Conservation (phyloP, 2,888 invertebrate genomes). For the Zonitis immaculata region DNA sequence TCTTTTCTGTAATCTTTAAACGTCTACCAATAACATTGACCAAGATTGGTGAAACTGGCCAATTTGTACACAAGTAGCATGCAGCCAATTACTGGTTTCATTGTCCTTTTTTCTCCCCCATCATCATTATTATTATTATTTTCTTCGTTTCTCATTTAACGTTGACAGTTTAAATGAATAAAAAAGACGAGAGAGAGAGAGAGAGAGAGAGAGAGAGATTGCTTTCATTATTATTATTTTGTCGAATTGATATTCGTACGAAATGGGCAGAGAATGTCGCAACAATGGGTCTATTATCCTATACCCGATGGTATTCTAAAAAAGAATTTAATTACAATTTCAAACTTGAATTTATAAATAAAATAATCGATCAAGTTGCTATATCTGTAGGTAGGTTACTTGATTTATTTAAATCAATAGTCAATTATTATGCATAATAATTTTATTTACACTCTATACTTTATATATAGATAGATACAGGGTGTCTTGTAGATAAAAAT, state of each 20-base stretch:
- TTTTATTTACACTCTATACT: too few relatives aligned
- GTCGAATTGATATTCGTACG: conserved; percentile 41
- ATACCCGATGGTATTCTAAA: conserved; percentile 42
- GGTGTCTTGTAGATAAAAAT: too few relatives aligned
- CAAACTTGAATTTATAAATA: too few relatives aligned
- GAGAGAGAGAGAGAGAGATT: too few relatives aligned
- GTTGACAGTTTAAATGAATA: background rate
- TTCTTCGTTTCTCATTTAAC: background rate
- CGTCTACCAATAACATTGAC: conserved; percentile 22
- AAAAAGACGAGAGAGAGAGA: too few relatives aligned
- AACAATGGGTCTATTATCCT: conserved; percentile 48
- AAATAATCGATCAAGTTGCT: too few relatives aligned
- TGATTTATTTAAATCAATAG: too few relatives aligned
- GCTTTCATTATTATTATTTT: too few relatives aligned
- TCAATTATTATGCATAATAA: too few relatives aligned
- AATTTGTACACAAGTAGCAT: conserved; percentile 35
- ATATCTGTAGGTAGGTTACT: too few relatives aligned
- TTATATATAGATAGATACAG: too few relatives aligned
- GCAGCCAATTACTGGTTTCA: conserved; percentile 26
- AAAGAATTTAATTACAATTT: conserved; percentile 39
- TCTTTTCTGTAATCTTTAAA: conserved; percentile 3
- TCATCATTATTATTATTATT: background rate
- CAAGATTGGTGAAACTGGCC: conserved; percentile 34
- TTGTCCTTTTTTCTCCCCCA: conserved; percentile 5
- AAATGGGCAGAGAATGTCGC: conserved; percentile 43